Conservation (phyloP, 1,140 invertebrate species). For the Camponotus vicinus region DNA sequence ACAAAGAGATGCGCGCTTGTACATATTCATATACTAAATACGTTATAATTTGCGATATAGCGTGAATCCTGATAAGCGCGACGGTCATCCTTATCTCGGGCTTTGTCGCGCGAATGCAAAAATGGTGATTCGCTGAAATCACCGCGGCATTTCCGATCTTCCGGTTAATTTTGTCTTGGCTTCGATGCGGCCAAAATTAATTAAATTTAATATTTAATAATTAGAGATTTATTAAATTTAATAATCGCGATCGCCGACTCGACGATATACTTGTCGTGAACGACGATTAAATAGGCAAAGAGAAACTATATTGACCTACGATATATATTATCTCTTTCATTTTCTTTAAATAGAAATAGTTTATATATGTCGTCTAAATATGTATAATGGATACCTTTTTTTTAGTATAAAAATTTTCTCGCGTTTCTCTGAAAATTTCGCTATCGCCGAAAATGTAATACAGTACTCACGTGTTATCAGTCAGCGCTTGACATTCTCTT, state of each 20-base stretch:
- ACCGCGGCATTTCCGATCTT: background rate
- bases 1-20: conserved; percentile 49
- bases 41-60: conserved; percentile 43
- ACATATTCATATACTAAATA: conserved; percentile 53
- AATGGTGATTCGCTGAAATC: background rate
- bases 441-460: background rate
- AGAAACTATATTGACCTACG: too few relatives aligned
- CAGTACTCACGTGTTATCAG: conserved; percentile 78
- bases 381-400: background rate
- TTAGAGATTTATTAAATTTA: too few relatives aligned
- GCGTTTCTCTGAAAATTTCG: background rate
- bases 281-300: background rate
- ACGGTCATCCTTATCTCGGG: conserved; percentile 18
- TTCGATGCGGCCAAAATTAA: background rate
- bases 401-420: background rate
- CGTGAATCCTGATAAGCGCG: conserved; percentile 28
- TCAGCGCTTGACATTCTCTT: conserved; percentile 69
- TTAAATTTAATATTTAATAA: background rate
- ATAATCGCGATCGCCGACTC: background rate
- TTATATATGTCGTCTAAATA: background rate
- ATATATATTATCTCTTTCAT: background rate
- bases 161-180: background rate
- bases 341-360: background rate
- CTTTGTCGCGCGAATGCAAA: background rate
- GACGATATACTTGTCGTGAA: background rate